These are phyloP conservation scores for Balaenoptera acutorostrata DNA, from an alignment of 2,113 vertebrate genomes.

Conservation along the genomic window DNA sequence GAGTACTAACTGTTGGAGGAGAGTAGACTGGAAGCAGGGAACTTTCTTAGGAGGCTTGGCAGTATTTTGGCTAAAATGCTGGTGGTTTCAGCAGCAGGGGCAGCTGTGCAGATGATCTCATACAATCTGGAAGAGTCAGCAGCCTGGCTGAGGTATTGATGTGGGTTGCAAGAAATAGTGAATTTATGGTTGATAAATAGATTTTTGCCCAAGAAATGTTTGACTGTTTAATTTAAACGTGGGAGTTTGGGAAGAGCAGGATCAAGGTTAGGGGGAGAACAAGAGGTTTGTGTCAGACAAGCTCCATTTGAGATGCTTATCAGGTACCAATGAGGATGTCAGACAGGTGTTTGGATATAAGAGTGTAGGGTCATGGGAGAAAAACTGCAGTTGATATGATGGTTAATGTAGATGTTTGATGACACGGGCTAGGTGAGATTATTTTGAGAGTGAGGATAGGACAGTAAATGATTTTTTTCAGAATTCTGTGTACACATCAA, in stretches of 20 bases:
- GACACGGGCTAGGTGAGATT: background rate
- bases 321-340: background rate
- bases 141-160: background rate
- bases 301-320: background rate
- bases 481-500: background rate
- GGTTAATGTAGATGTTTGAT: background rate
- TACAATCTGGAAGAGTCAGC: background rate
- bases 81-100: background rate
- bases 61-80: background rate
- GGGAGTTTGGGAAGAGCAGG: fast-evolving
- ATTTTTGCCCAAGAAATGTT: background rate
- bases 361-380: background rate
- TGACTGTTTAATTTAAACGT: background rate
- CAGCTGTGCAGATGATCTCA: background rate
- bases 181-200: background rate
- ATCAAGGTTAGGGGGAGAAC: background rate
- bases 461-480: background rate
- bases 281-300: background rate
- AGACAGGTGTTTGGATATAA: background rate
- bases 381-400: background rate
- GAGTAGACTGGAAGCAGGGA: background rate
- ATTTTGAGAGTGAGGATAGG: background rate
- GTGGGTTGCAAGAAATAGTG: background rate
- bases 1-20: background rate
- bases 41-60: background rate